Evolutionary conservation across 2,888 invertebrate genomes (phyloP), one percentile per base, ranked within the genome.

Genomic region (Bhutanitis thaidina): DNA sequence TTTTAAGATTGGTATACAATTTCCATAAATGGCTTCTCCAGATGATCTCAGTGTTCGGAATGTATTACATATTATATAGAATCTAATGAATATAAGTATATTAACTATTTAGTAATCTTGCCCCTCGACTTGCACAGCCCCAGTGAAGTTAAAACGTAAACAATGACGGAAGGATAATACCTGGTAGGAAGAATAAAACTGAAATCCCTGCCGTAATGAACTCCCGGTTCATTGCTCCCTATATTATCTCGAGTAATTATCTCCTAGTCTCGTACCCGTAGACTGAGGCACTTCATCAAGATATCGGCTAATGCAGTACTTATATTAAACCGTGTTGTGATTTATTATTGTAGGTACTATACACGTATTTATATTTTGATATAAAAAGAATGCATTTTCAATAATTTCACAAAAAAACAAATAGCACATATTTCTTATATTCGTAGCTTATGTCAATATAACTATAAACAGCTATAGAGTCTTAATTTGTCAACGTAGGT

Each of bases 1-100:
- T 88, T 89, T 89, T 88, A 87, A 87, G 85, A 88, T 87, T 86
- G 78, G 86, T 86, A 84, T 84, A 84, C 87, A 82, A 88, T 89
- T 85, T 85, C 89, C 87, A 84, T 89, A 88, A 86, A 89, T 83
- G 89, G 88, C 73, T 76, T 59, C 79, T 74, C 70, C 75, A 81
- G 83, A 84, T 86, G 79, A 86, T 84, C 78, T 74, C 63, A 70
- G 74, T 62, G 69, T 77, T 72, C 69, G 68, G 71, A 73, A 74
- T 78, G 73, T 71, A 75, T 74, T 78, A 74, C 70, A 76, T 70
- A 73, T 79, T 77, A 77, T 75, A 79, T 79, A 78, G 76, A 69
- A 49, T n/a, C 29, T 49, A 35, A 27, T 43, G 25, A 30, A 30
- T 20, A 36, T 37, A 40, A 41, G 36, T 46, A 46, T 51, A 45